Conservation (phyloP, 2,888 invertebrate species). For the Mactromeris polynyma region DNA sequence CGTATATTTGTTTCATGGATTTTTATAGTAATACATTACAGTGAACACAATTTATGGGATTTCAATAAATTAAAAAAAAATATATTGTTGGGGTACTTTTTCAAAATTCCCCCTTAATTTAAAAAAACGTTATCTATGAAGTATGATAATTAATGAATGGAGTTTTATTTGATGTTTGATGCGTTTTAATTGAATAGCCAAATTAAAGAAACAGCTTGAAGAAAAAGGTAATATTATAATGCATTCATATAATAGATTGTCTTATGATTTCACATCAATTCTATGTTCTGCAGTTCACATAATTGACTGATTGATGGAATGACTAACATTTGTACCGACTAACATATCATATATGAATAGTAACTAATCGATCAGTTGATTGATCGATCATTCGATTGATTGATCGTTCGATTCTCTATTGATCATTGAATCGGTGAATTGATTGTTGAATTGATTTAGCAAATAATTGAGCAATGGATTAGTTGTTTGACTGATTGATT, state of each 20-base stretch:
- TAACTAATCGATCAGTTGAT: background rate
- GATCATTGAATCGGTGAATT: background rate
- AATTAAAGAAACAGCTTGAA: constrained; percentile 26
- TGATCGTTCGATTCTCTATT: background rate
- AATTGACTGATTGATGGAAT: background rate
- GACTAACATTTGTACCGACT: no score
- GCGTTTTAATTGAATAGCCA: constrained; percentile 31
- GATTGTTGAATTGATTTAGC: background rate
- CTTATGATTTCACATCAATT: background rate
- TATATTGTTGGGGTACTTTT: no score
- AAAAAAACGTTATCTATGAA: background rate
- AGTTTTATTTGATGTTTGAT: background rate
- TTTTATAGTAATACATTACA: no score
- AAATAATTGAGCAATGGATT: background rate
- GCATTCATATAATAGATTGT: background rate
- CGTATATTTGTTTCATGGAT: no score
- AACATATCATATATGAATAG: no score
- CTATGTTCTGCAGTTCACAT: background rate
- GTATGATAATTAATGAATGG: no score
- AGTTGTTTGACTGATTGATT: background rate
- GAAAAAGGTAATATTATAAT: background rate
- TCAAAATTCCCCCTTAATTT: no score
- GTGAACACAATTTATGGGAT: no score
- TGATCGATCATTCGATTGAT: background rate
- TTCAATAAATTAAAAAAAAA: no score